Conservation (phyloP, 2,113 vertebrate genomes). For the Columba livia region DNA sequence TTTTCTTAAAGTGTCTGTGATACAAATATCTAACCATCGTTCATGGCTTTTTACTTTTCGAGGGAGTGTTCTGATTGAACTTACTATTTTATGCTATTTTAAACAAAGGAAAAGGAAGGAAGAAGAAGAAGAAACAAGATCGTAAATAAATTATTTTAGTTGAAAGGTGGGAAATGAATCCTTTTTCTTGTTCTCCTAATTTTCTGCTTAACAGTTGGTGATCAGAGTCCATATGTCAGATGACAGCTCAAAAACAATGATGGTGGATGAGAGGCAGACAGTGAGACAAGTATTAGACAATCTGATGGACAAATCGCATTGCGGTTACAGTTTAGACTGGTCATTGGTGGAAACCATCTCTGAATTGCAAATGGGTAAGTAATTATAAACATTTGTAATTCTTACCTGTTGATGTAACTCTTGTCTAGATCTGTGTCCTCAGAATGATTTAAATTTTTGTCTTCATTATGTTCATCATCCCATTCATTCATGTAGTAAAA, state of each 20-base stretch:
- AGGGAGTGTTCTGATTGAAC: neutral
- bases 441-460: neutral
- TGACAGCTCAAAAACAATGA: slow-evolving; percentile 99
- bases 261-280: slow-evolving; percentile 97
- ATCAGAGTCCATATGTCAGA: slow-evolving; percentile 98
- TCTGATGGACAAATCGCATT: slow-evolving; percentile 97
- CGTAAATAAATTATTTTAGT: neutral
- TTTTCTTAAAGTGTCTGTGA: neutral
- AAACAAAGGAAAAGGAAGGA: neutral
- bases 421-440: neutral
- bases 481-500: neutral
- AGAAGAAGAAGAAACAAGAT: neutral
- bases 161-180: neutral
- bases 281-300: slow-evolving; percentile 97
- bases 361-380: slow-evolving; percentile 96
- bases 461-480: neutral
- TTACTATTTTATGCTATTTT: neutral
- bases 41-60: neutral
- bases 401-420: neutral
- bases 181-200: neutral
- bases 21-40: neutral
- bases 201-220: slow-evolving; percentile 82
- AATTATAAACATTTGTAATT: neutral
- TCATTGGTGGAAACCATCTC: slow-evolving; percentile 93
- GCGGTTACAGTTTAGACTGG: slow-evolving; percentile 96